phyloP scores from a whole-genome alignment of 2,113 vertebrate genomes.

The Clupea harengus region DNA sequence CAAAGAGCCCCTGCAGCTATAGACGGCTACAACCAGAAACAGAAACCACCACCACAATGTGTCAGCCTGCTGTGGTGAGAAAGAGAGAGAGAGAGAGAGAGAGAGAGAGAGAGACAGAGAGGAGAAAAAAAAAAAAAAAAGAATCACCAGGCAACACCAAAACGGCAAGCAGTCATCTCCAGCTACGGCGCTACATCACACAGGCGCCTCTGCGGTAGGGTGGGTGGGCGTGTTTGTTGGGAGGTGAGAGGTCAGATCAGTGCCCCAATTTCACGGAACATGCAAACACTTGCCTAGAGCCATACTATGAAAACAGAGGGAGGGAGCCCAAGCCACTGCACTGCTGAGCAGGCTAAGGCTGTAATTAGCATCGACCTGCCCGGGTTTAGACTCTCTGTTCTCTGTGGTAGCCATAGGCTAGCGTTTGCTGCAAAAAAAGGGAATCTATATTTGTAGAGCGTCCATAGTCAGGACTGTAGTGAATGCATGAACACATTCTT shows the following conservation, averaged over 20 bases:
- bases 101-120: neutral
- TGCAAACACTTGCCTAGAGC: neutral
- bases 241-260: neutral
- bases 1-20: slow-evolving; percentile 51
- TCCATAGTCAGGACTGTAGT: neutral
- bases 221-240: slow-evolving; percentile 24
- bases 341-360: slow-evolving; percentile 18
- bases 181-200: neutral
- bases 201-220: neutral
- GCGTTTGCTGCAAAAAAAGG: neutral
- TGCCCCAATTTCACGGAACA: slow-evolving; percentile 10
- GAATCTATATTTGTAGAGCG: neutral
- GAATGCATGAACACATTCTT: neutral
- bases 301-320: neutral
- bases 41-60: slow-evolving; percentile 39
- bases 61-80: slow-evolving; percentile 1
- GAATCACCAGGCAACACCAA: neutral
- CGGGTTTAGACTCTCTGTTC: neutral
- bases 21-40: slow-evolving; percentile 34
- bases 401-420: neutral
- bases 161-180: neutral
- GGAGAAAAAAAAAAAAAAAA: neutral
- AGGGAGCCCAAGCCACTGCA: neutral
- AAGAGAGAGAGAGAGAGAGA: slow-evolving; percentile 1
- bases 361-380: slow-evolving; percentile 16